These are phyloP conservation scores for Trilocha varians DNA, from an alignment of 2,888 invertebrate genomes.

Conservation along the genomic window DNA sequence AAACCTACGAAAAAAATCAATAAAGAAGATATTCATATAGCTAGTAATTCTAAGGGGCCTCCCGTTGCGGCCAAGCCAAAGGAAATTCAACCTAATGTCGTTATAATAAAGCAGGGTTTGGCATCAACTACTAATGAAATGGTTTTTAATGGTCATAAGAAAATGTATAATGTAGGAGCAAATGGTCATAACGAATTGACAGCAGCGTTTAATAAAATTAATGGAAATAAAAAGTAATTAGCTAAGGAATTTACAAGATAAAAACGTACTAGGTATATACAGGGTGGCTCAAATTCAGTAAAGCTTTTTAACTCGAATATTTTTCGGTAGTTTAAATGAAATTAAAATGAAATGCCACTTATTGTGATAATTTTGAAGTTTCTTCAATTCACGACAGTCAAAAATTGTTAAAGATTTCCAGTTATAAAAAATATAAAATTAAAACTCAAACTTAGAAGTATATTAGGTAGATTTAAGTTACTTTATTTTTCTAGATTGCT, in stretches of 20 bases:
- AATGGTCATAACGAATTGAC: conserved; percentile 19
- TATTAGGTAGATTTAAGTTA: too few species aligned
- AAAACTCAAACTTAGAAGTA: too few species aligned
- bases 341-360: too few species aligned
- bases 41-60: conserved; percentile 18
- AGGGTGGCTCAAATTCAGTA: too few species aligned
- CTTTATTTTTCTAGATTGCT: too few species aligned
- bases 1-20: conserved; percentile 41
- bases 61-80: conserved; percentile 13
- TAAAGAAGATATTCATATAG: conserved; percentile 50
- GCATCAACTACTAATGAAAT: conserved; percentile 77
- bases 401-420: too few species aligned
- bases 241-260: not conserved
- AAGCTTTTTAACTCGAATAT: too few species aligned
- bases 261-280: too few species aligned
- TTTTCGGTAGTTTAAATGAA: too few species aligned
- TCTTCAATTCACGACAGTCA: too few species aligned
- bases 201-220: conserved; percentile 20
- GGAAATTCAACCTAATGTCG: conserved; percentile 41
- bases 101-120: conserved; percentile 74
- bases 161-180: conserved; percentile 21
- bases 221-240: conserved; percentile 19
- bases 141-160: conserved; percentile 26
- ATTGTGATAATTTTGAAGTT: too few species aligned
- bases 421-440: too few species aligned